Percentiles rank a stretch among this genome's conserved stretches.
Conservation (phyloP, 2,113 vertebrate genomes). For the Pavo muticus region DNA sequence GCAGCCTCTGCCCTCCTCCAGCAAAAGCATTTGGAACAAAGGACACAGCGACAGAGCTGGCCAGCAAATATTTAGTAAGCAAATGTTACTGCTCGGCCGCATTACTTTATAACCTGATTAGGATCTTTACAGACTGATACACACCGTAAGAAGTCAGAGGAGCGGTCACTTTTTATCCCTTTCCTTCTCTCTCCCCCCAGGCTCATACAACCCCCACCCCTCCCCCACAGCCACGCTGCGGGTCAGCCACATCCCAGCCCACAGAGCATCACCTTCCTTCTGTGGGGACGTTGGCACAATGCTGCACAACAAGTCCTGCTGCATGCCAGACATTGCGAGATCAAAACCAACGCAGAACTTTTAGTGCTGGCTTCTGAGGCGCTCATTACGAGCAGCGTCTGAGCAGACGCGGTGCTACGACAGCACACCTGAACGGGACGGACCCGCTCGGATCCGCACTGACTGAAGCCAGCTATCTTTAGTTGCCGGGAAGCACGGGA, state of each 20-base stretch:
- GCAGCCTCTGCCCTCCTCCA: background rate
- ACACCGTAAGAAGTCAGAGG: background rate
- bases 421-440: background rate
- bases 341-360: background rate
- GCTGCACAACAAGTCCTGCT: background rate
- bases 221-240: background rate
- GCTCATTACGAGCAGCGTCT: background rate
- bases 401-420: background rate
- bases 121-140: background rate
- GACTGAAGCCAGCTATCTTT: background rate
- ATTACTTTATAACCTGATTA: background rate
- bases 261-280: background rate
- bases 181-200: background rate
- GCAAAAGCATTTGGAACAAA: background rate
- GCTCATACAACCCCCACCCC: background rate
- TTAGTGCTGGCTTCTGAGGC: background rate
- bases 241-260: background rate
- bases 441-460: background rate
- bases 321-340: background rate
- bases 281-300: background rate
- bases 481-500: background rate
- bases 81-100: background rate
- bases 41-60: accelerated
- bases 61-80: background rate
- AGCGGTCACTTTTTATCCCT: accelerated